A percentile compares a stretch with the other conserved stretches of the same genome.
These are phyloP conservation scores for Desmophyllum pertusum DNA, from an alignment of 92 coral and sea anemone genomes.

Conservation along the genomic window DNA sequence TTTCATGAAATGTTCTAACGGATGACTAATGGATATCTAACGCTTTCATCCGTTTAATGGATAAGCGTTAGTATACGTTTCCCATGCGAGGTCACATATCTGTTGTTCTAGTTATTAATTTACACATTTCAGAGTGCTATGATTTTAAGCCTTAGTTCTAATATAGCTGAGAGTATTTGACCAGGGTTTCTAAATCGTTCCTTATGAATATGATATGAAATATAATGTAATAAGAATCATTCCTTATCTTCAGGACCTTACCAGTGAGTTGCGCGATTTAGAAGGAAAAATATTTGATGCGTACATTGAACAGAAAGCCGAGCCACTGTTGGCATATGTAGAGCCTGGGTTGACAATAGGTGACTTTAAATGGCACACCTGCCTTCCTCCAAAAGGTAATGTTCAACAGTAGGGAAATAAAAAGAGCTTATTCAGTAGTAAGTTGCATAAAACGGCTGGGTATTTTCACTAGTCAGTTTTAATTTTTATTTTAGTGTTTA, in stretches of 20 bases:
- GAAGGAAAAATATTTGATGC: slow-evolving; percentile 91
- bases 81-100: too few species aligned
- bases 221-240: too few species aligned
- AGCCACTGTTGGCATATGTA: slow-evolving; percentile 78
- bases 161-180: neutral
- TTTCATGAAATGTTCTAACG: too few species aligned
- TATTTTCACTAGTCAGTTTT: neutral
- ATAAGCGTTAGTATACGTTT: too few species aligned
- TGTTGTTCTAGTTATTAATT: too few species aligned
- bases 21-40: too few species aligned
- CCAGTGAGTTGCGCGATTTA: slow-evolving; percentile 66
- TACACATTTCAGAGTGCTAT: neutral
- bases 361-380: slow-evolving; percentile 94
- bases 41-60: too few species aligned
- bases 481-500: too few species aligned
- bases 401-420: neutral
- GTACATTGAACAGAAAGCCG: slow-evolving; percentile 93
- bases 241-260: slow-evolving; percentile 26
- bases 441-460: too few species aligned
- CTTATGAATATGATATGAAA: neutral
- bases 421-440: too few species aligned
- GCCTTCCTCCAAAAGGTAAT: slow-evolving; percentile 92
- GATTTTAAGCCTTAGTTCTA: neutral
- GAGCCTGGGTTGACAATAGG: slow-evolving; percentile 95
- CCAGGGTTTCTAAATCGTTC: neutral